Percentiles rank a stretch among this genome's conserved stretches.
These are phyloP conservation scores for Nasonia longicornis DNA, from an alignment of 1,140 invertebrate genomes.

Conservation along the genomic window DNA sequence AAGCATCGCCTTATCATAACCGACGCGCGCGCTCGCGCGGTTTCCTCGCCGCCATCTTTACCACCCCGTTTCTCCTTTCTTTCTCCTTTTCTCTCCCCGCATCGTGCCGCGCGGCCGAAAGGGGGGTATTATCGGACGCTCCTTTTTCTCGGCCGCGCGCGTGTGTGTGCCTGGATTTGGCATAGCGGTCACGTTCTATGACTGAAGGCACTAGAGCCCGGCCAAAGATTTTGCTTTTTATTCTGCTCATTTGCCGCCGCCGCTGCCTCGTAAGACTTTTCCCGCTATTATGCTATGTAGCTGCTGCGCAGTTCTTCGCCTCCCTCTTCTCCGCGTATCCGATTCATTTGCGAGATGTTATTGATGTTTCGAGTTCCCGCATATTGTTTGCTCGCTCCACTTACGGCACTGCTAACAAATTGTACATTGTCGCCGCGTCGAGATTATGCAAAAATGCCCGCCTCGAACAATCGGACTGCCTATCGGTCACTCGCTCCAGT, in stretches of 20 bases:
- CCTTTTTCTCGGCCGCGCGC: constrained; percentile 21
- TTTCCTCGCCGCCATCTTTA: constrained; percentile 36
- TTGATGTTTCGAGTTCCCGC: no score
- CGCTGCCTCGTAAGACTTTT: constrained; percentile 4
- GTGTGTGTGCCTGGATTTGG: constrained; percentile 49
- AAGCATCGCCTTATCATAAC: constrained; percentile 72
- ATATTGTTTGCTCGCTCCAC: no score
- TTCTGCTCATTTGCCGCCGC: background rate
- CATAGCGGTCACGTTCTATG: constrained; percentile 57
- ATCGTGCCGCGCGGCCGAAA: background rate
- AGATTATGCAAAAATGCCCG: background rate
- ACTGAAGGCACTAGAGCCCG: constrained; percentile 36
- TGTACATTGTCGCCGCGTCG: background rate
- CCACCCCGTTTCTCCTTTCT: background rate
- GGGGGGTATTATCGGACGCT: background rate
- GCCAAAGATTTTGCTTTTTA: constrained; percentile 19
- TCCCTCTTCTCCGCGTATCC: background rate
- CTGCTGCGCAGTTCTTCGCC: background rate
- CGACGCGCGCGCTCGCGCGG: constrained; percentile 56
- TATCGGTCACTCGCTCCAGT: background rate
- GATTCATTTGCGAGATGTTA: background rate
- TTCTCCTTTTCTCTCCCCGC: background rate
- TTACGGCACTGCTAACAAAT: background rate
- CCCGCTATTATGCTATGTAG: background rate
- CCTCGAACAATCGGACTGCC: background rate